phyloP scores from a whole-genome alignment of 1,140 invertebrate genomes.

The Macrobrachium rosenbergii region DNA sequence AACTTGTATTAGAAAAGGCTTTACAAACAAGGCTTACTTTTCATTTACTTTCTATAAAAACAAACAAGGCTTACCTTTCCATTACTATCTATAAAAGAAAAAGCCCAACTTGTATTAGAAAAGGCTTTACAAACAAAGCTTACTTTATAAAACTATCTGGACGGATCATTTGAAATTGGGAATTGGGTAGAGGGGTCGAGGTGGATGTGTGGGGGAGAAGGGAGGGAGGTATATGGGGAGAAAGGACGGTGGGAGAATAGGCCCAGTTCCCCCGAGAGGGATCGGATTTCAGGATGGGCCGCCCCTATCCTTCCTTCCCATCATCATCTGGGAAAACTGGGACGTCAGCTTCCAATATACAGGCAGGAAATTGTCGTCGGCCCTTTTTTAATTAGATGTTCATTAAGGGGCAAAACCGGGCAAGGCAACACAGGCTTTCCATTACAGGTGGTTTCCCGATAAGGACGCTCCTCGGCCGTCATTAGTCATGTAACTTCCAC shows the following conservation, averaged over 20 bases:
- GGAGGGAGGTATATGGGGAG: neutral
- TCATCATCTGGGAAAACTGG: conserved; percentile 40
- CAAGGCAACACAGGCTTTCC: conserved; percentile 35
- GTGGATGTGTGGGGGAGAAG: neutral
- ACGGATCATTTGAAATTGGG: no score
- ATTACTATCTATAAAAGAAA: no score
- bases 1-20: no score
- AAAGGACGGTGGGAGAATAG: no score
- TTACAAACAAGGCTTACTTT: no score
- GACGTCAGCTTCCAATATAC: conserved; percentile 38
- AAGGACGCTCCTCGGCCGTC: conserved; percentile 30
- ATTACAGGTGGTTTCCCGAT: conserved; percentile 55
- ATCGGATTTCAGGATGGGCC: neutral
- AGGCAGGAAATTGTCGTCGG: neutral
- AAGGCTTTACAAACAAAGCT: no score
- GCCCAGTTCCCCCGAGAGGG: no score
- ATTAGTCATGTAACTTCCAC: conserved; percentile 50
- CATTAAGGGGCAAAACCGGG: conserved; percentile 21
- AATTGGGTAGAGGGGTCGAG: no score
- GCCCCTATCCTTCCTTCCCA: neutral
- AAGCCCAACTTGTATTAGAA: no score
- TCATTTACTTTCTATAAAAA: no score
- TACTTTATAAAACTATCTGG: neutral
- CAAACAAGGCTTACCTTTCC: no score
- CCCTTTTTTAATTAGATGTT: conserved; percentile 57